Evolutionary conservation across 2,113 vertebrate genomes (phyloP).

Genomic region (Jaculus jaculus): DNA sequence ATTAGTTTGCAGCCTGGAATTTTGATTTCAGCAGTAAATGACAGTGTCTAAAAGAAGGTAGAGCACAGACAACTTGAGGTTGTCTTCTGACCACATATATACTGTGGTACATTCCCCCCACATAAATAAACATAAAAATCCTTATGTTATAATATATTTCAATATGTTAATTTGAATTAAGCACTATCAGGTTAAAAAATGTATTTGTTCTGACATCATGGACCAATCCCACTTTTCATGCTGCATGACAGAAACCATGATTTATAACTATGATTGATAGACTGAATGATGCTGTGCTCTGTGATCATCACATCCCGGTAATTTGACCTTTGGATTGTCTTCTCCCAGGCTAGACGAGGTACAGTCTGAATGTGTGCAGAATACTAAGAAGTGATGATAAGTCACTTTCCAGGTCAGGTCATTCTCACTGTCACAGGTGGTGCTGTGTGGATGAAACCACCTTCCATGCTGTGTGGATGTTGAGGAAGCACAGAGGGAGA

Average conservation of each 20-base stretch:
- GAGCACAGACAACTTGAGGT: no score
- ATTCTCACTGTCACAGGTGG: not conserved
- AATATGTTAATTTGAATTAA: not conserved
- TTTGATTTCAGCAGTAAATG: no score
- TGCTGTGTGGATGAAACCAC: not conserved
- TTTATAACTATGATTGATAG: not conserved
- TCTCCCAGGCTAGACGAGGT: accelerated
- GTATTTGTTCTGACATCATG: not conserved
- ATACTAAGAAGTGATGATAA: not conserved
- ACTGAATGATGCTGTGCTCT: not conserved
- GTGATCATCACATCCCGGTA: not conserved
- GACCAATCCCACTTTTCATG: not conserved
- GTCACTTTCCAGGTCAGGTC: not conserved
- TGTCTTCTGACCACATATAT: no score
- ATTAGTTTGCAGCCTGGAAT: no score
- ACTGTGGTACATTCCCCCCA: no score
- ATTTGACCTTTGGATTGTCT: not conserved
- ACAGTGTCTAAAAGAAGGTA: no score
- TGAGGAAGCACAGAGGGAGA: no score
- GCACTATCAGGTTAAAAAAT: not conserved
- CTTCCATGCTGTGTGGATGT: not conserved
- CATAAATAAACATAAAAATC: no score
- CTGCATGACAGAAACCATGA: not conserved
- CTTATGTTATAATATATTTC: not conserved
- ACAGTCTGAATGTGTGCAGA: not conserved